phyloP scores from a whole-genome alignment of 2,888 invertebrate genomes.

The Andrena haemorrhoa region DNA sequence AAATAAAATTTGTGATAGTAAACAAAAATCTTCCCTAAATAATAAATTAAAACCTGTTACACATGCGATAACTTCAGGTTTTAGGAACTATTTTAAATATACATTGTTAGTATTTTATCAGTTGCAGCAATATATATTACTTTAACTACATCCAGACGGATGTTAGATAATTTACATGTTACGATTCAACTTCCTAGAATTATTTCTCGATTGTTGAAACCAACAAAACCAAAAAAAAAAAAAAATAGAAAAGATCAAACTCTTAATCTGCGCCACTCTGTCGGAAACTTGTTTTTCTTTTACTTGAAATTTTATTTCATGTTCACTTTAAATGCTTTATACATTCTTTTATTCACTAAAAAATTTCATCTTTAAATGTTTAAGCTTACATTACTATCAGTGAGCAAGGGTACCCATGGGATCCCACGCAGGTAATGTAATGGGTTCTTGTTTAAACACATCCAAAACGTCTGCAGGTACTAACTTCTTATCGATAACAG shows the following conservation, averaged over 20 bases:
- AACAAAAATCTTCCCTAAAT: constrained; percentile 11
- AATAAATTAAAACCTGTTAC: constrained; percentile 28
- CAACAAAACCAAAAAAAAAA: constrained; percentile 11
- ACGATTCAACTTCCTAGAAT: constrained; percentile 21
- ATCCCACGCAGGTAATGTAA: constrained; percentile 96
- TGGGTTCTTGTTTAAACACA: constrained; percentile 91
- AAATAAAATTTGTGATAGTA: constrained; percentile 12
- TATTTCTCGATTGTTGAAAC: constrained; percentile 9
- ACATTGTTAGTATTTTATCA: constrained; percentile 29
- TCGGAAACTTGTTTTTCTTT: constrained; percentile 31
- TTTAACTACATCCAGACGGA: constrained; percentile 12
- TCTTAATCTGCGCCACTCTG: constrained; percentile 30
- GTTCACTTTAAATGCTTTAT: constrained; percentile 55
- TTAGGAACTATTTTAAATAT: constrained; percentile 47
- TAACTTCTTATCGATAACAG: constrained; percentile 94
- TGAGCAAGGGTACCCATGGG: constrained; percentile 95
- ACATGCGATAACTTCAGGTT: constrained; percentile 19
- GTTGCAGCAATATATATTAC: constrained; percentile 20
- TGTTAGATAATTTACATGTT: constrained; percentile 13
- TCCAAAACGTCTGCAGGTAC: constrained; percentile 91
- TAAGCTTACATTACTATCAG: constrained; percentile 70
- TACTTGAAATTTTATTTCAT: constrained; percentile 47
- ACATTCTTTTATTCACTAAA: constrained; percentile 58
- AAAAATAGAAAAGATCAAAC: constrained; percentile 31
- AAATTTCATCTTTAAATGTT: constrained; percentile 55